Evolutionary conservation across 1,140 invertebrate genomes (phyloP), one percentile per base, ranked within the genome.

Genomic region (Nixonia krombeini): DNA sequence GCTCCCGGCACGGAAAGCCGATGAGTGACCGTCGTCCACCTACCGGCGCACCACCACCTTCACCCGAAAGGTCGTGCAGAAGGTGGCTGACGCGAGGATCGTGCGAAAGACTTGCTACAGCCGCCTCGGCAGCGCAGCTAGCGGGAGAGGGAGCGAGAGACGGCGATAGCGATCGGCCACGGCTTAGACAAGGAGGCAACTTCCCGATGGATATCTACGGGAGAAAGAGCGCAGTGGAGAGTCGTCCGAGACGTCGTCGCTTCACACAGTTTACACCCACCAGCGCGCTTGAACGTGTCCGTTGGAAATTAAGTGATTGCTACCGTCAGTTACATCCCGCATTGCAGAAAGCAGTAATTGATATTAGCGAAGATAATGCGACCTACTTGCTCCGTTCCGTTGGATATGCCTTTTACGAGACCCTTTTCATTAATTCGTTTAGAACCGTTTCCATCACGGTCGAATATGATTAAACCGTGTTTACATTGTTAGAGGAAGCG

Each of bases 81-180:
- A 81, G 78, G 78, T 79, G 76, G 76, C 79, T 76, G 72, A 75
- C 78, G 74, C 77, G 76, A 81, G 72, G 73, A 81, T 83, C 79
- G 80, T 84, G 80, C 82, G 80, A 84, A 83, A 75, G 74, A 72
- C 45, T 63, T 47, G 64, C 59, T 35, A 53, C 29, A 18, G 49
- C 55, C 67, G 42, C 37, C 53, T 42, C 31, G 52, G 61, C 37
- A 49, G 58, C 21, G 68, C 72, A 57, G 29, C 57, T 52, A 71
- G 63, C 17, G n/a, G n/a, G n/a, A n/a, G n/a, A n/a, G n/a, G n/a
- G n/a, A n/a, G n/a, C n/a, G 67, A 70, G 61, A 70, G 56, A 59
- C 42, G 25, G 28, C 46, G 62, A 51, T 53, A 50, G 46, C 61
- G 51, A 62, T 58, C 38, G 69, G 55, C 64, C 23, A 8, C 29